Conservation (phyloP, 2,888 invertebrate species). For the Eueremaeus valkanovi region DNA sequence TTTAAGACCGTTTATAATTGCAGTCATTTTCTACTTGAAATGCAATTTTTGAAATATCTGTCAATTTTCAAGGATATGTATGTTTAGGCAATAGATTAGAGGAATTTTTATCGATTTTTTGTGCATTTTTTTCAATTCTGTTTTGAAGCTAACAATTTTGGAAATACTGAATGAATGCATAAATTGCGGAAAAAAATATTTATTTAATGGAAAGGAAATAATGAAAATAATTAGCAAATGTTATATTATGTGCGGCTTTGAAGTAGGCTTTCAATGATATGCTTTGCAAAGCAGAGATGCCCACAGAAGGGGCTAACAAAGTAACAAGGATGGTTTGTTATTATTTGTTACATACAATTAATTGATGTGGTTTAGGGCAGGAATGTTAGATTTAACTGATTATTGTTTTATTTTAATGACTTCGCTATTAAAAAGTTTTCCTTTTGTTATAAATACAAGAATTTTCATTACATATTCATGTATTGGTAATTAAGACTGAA, state of each 20-base stretch:
- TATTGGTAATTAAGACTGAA: too few species aligned
- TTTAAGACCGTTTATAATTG: slow-evolving; percentile 5
- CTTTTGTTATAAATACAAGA: too few species aligned
- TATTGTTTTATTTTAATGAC: too few species aligned
- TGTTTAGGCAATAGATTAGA: slow-evolving; percentile 13
- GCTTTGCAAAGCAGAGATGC: too few species aligned
- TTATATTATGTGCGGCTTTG: not conserved
- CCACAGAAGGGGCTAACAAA: too few species aligned
- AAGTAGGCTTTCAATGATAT: not conserved
- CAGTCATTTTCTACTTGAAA: not conserved
- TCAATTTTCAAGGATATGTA: slow-evolving; percentile 1
- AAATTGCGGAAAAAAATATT: slow-evolving; percentile 12
- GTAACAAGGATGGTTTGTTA: too few species aligned
- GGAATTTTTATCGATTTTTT: slow-evolving; percentile 13
- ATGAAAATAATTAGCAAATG: not conserved
- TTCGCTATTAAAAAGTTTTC: too few species aligned
- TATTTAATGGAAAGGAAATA: slow-evolving; percentile 6
- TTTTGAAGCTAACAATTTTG: not conserved
- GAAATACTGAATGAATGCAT: not conserved
- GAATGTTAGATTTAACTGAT: too few species aligned
- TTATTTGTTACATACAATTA: too few species aligned
- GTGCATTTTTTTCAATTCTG: not conserved
- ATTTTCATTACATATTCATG: too few species aligned
- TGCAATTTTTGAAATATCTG: slow-evolving; percentile 4
- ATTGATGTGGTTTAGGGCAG: too few species aligned